phyloP scores from a whole-genome alignment of 2,888 invertebrate species.

The Leptinotarsa rubiginosa region DNA sequence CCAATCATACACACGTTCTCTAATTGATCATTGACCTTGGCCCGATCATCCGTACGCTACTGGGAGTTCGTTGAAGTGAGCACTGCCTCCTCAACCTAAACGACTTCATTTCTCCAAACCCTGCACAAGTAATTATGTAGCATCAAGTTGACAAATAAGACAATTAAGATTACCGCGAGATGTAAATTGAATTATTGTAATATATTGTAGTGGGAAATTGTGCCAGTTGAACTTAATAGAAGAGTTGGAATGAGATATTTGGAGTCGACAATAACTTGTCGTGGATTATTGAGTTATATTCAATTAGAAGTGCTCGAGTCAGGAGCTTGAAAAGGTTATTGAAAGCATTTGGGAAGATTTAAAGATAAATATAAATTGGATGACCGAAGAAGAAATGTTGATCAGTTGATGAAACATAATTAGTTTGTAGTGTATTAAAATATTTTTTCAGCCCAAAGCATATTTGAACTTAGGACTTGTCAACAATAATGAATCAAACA shows the following conservation, averaged over 20 bases:
- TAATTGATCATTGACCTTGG: neutral
- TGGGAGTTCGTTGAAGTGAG: constrained; percentile 27
- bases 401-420: too few species aligned
- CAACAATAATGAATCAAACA: too few species aligned
- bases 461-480: too few species aligned
- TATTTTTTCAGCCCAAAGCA: too few species aligned
- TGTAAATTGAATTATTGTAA: constrained; percentile 51
- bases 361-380: neutral
- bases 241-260: constrained; percentile 40
- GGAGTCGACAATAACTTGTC: constrained; percentile 14
- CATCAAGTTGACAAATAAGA: constrained; percentile 53
- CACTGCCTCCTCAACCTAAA: constrained; percentile 41
- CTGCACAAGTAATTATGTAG: constrained; percentile 49
- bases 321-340: neutral
- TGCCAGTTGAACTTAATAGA: constrained; percentile 40
- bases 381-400: neutral
- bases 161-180: constrained; percentile 50
- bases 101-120: constrained; percentile 44
- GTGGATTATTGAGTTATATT: constrained; percentile 27
- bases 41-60: neutral
- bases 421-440: too few species aligned
- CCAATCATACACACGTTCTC: neutral
- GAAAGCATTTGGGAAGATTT: constrained; percentile 1
- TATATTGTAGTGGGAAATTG: constrained; percentile 48
- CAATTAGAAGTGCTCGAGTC: constrained; percentile 7